phyloP scores from a whole-genome alignment of 2,888 invertebrate species.

The Cephus sareptanus region DNA sequence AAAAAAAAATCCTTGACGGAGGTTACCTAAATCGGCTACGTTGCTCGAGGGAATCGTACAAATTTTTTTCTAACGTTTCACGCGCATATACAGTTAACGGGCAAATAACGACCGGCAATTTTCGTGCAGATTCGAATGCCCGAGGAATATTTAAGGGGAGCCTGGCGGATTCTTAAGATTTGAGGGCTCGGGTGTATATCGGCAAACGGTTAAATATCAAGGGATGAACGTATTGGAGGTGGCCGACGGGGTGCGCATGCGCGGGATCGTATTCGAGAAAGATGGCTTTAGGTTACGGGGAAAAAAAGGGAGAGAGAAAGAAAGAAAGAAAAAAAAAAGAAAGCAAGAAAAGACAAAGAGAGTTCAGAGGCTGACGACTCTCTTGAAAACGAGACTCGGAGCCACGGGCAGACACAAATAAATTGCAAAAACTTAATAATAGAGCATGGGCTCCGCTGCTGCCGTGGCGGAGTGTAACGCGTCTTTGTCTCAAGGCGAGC shows the following conservation, averaged over 20 bases:
- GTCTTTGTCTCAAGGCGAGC: slow-evolving; percentile 19
- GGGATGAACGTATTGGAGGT: neutral
- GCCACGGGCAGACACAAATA: slow-evolving; percentile 62
- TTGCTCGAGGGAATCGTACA: too few species aligned
- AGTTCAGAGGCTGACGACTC: slow-evolving; percentile 12
- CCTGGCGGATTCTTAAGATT: too few species aligned
- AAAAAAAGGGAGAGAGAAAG: neutral
- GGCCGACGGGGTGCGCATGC: neutral
- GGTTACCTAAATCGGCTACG: too few species aligned
- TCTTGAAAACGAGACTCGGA: slow-evolving; percentile 32
- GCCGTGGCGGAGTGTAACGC: slow-evolving; percentile 12
- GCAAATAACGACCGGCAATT: too few species aligned
- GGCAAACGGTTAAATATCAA: neutral
- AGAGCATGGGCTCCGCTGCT: slow-evolving; percentile 50
- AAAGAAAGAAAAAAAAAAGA: slow-evolving; percentile 5
- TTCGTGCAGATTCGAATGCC: too few species aligned
- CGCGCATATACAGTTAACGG: too few species aligned
- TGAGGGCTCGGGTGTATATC: too few species aligned
- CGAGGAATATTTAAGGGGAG: neutral
- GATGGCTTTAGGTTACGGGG: neutral
- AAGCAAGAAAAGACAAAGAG: slow-evolving; percentile 17
- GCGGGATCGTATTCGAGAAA: neutral
- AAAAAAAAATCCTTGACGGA: neutral
- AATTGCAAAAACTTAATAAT: slow-evolving; percentile 66
- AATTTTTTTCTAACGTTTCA: too few species aligned